Evolutionary conservation across 1,140 invertebrate genomes (phyloP).

Genomic region (Magallana ariakensis): DNA sequence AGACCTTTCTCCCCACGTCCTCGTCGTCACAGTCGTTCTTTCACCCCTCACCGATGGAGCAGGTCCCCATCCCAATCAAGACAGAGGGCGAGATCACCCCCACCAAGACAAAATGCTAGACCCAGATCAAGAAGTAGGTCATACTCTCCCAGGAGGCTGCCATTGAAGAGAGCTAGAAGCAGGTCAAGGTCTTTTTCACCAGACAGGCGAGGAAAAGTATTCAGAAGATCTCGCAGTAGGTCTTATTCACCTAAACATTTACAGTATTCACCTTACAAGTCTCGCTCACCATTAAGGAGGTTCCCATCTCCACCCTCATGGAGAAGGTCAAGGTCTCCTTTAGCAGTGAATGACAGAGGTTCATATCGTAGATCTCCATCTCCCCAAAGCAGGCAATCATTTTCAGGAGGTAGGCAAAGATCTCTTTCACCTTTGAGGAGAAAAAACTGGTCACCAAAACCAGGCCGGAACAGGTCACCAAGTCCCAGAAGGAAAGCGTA

Average conservation of each 20-base stretch:
- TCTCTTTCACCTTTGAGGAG: constrained; percentile 6
- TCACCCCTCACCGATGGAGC: not conserved
- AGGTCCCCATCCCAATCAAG: constrained; percentile 1
- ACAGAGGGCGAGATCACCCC: not conserved
- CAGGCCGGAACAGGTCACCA: not conserved
- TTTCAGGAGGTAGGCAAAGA: constrained; percentile 26
- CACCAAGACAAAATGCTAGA: constrained; percentile 2
- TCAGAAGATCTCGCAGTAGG: constrained; percentile 24
- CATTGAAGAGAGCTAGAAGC: constrained; percentile 24
- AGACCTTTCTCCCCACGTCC: not conserved
- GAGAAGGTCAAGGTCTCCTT: not conserved
- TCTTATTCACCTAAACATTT: constrained; percentile 36
- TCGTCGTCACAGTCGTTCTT: not conserved
- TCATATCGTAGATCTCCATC: not conserved
- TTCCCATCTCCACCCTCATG: not conserved
- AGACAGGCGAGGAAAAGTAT: constrained; percentile 19
- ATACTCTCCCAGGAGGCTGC: constrained; percentile 36
- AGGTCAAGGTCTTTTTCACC: constrained; percentile 50
- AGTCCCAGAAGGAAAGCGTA: not conserved
- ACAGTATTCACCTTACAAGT: constrained; percentile 11
- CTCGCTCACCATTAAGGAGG: constrained; percentile 27
- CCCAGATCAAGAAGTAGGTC: constrained; percentile 33
- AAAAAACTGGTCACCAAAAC: constrained; percentile 22
- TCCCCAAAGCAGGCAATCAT: not conserved
- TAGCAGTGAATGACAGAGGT: not conserved